Percentiles rank a stretch among this genome's conserved stretches.
phyloP scores from a whole-genome alignment of 2,888 invertebrate species.

The Neoascia interrupta region DNA sequence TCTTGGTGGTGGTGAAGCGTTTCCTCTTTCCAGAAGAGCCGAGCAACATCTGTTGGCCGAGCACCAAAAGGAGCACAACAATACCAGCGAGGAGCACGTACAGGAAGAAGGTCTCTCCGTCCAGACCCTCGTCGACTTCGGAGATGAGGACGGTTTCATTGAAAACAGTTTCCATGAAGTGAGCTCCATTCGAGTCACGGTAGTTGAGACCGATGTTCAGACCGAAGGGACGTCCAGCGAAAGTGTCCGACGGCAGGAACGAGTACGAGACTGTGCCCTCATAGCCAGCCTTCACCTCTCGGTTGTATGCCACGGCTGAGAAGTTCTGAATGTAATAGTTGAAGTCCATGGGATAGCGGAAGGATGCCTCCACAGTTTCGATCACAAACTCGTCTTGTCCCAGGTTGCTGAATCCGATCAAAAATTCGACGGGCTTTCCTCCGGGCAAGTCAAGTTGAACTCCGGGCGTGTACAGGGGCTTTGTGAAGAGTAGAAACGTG shows the following conservation, averaged over 20 bases:
- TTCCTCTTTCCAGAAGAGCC: constrained; percentile 89
- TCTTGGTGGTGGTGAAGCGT: constrained; percentile 81
- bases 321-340: constrained; percentile 99
- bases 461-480: constrained; percentile 84
- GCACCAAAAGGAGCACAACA: constrained; percentile 90
- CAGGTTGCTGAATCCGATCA: constrained; percentile 97
- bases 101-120: constrained; percentile 99
- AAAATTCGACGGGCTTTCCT: constrained; percentile 94
- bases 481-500: constrained; percentile 93
- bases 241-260: constrained; percentile 97
- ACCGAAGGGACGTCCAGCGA: constrained; percentile 97
- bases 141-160: constrained; percentile 98
- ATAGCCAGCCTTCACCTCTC: constrained; percentile 92
- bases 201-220: constrained; percentile 95
- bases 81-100: constrained; percentile 96
- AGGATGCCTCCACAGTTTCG: constrained; percentile 97
- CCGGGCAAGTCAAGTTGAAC: constrained; percentile 86
- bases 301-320: constrained; percentile 92
- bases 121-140: constrained; percentile 97
- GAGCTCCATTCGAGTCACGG: constrained; percentile 86
- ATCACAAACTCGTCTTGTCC: constrained; percentile 94
- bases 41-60: constrained; percentile 92
- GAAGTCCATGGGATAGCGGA: constrained; percentile 99
- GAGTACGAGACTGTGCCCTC: constrained; percentile 97
- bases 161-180: constrained; percentile 92